Conservation (phyloP, 2,113 vertebrate species). For the Otis tarda region DNA sequence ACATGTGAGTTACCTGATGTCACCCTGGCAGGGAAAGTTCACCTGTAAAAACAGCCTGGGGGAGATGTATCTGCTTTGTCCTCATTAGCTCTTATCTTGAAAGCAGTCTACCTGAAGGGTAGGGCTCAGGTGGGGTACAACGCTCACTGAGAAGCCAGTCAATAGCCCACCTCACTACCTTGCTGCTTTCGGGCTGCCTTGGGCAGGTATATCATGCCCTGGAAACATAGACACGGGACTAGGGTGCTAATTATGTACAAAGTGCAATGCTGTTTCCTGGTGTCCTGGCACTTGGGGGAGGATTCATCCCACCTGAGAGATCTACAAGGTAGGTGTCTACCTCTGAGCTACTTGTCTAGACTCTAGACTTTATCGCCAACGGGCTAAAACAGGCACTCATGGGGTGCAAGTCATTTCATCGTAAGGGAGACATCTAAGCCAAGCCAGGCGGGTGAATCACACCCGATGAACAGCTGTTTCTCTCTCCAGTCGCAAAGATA, state of each 20-base stretch:
- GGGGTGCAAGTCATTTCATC: conserved; percentile 3
- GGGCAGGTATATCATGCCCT: not conserved
- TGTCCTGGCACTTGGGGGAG: not conserved
- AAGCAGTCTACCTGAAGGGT: not conserved
- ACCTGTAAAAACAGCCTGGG: not conserved
- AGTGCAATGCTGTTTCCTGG: not conserved
- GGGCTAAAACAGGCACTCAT: not conserved
- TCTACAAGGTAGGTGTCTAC: not conserved
- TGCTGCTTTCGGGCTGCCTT: not conserved
- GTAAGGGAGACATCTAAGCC: not conserved
- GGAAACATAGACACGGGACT: not conserved
- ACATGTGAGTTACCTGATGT: not conserved
- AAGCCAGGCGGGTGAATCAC: conserved; percentile 50
- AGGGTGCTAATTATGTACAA: not conserved
- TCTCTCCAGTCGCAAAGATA: not conserved
- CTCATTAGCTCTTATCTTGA: not conserved
- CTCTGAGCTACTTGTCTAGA: conserved; percentile 55
- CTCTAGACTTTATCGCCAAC: not conserved
- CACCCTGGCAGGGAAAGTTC: conserved; percentile 4
- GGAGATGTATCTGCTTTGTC: not conserved
- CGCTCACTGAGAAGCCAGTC: not conserved
- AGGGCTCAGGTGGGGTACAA: not conserved
- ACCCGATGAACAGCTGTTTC: conserved; percentile 1
- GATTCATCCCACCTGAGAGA: not conserved
- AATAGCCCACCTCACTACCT: not conserved